Percentiles rank a stretch among this genome's conserved stretches.
Evolutionary conservation across 2,113 vertebrate species (phyloP).

Genomic region (Copsychus sechellarum): DNA sequence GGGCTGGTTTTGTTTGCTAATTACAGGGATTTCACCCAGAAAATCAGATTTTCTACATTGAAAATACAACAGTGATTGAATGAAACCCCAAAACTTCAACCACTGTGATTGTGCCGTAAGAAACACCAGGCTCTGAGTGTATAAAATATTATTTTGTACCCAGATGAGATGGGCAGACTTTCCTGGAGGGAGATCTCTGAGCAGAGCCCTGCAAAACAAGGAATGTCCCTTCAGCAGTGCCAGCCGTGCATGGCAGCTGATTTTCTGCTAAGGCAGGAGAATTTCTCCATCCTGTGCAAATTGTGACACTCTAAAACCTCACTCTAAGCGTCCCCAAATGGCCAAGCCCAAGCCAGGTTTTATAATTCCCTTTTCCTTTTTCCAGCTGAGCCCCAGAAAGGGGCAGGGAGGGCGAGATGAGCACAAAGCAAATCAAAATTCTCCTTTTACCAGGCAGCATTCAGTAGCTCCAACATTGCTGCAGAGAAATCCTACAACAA

Average conservation of each 20-base stretch:
- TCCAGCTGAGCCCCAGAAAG: neutral
- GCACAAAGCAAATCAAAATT: neutral
- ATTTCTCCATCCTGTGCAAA: neutral
- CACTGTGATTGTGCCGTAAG: too few species aligned
- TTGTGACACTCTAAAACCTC: neutral
- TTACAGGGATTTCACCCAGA: neutral
- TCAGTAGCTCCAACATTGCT: neutral
- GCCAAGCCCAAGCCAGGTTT: neutral
- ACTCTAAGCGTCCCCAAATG: fast-evolving
- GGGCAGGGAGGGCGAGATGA: neutral
- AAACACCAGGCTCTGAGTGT: neutral
- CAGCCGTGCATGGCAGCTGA: neutral
- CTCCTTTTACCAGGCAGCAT: fast-evolving
- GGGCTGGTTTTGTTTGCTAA: neutral
- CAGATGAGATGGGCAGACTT: fast-evolving
- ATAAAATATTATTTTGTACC: neutral
- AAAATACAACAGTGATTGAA: neutral
- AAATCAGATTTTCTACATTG: neutral
- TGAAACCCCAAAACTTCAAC: neutral
- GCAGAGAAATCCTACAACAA: neutral
- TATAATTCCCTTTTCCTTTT: neutral
- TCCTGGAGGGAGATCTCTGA: neutral
- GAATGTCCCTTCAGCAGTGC: neutral
- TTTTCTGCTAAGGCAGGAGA: neutral
- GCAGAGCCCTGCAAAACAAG: neutral